Percentiles rank a stretch among this genome's conserved stretches.
Evolutionary conservation across 2,888 invertebrate species (phyloP).

Genomic region (Pediacus dermestoides): DNA sequence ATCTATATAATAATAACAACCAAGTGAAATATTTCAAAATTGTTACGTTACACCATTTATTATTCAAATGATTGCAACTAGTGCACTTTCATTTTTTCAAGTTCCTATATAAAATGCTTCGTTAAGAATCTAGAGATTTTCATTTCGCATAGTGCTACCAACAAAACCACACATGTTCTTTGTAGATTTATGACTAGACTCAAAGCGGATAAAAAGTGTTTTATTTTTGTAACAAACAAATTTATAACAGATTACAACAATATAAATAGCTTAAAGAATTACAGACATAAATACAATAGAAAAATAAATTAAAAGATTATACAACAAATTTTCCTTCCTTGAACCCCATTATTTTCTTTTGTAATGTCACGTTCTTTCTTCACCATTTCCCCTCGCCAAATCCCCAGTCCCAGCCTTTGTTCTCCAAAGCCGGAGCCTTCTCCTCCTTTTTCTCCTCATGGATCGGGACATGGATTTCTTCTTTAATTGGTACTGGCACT

Average conservation of each 20-base stretch:
- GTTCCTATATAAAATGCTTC: constrained; percentile 18
- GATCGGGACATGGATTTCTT: constrained; percentile 19
- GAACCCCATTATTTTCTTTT: no score
- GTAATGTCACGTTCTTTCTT: no score
- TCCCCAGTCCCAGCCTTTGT: constrained; percentile 12
- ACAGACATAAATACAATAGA: no score
- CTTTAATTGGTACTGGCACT: constrained; percentile 20
- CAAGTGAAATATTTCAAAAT: constrained; percentile 5
- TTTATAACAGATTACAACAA: no score
- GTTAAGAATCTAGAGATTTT: constrained; percentile 2
- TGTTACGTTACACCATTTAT: constrained; percentile 4
- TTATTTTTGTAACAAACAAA: no score
- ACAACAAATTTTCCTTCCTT: no score
- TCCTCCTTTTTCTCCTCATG: constrained; percentile 12
- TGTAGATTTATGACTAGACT: no score
- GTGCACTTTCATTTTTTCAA: constrained; percentile 16
- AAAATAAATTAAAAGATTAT: no score
- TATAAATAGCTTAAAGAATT: no score
- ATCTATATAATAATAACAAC: constrained; percentile 4
- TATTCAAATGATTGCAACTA: constrained; percentile 12
- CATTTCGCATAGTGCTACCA: no score
- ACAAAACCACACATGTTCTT: no score
- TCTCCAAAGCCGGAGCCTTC: constrained; percentile 4
- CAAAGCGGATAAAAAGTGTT: no score
- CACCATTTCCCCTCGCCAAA: constrained; percentile 11